phyloP scores from a whole-genome alignment of 2,113 vertebrate genomes.

The Ginglymostoma cirratum region DNA sequence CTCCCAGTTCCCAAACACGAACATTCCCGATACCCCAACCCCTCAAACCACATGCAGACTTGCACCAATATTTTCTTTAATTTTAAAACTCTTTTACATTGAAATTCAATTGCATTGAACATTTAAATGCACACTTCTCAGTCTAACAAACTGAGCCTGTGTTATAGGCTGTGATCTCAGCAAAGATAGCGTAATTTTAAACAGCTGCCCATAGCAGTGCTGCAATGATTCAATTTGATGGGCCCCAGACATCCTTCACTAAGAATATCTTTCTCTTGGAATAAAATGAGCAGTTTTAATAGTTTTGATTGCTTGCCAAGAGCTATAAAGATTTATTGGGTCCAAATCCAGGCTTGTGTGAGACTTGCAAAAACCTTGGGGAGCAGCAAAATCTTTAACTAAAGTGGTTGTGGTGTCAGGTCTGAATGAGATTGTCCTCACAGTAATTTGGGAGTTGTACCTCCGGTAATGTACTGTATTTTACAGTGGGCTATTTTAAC shows the following conservation, averaged over 20 bases:
- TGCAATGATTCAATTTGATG: not conserved
- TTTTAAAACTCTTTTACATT: not conserved
- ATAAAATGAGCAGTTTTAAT: conserved; percentile 1
- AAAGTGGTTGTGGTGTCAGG: not conserved
- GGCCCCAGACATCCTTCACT: not conserved
- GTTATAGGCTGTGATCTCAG: not conserved
- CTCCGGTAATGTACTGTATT: not conserved
- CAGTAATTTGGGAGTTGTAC: not conserved
- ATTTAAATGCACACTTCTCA: not conserved
- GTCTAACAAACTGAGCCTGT: too few relatives aligned
- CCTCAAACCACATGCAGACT: too few relatives aligned
- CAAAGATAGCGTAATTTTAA: not conserved
- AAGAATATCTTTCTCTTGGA: not conserved
- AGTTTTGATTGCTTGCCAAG: conserved; percentile 24
- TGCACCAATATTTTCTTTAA: not conserved
- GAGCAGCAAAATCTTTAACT: not conserved
- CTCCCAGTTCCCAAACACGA: not conserved
- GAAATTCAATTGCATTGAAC: not conserved
- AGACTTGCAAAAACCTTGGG: not conserved
- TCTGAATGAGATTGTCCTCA: not conserved
- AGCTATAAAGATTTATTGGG: not conserved
- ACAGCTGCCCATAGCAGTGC: not conserved
- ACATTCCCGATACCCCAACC: not conserved
- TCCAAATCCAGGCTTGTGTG: not conserved
- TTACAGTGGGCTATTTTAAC: not conserved